A percentile compares a stretch with the other conserved stretches of the same genome.
Evolutionary conservation across 2,797 vertebrate genomes (phyloP).

Genomic region (Ambastaia sidthimunki): DNA sequence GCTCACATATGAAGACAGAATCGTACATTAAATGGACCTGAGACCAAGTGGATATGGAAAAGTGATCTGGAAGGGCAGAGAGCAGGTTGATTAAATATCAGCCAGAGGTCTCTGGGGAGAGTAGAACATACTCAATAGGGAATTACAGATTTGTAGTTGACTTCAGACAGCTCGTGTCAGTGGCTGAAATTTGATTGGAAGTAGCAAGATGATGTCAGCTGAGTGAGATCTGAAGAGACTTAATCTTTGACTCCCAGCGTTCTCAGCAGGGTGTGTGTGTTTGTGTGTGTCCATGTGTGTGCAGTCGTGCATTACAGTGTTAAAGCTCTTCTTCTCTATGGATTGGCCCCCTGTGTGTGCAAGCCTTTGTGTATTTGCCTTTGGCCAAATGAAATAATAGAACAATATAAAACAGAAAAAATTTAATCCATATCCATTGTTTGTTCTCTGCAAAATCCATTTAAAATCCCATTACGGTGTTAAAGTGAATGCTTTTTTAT

Average conservation of each 20-base stretch:
- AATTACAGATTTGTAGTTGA: slow-evolving; percentile 32
- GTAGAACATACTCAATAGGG: slow-evolving; percentile 20
- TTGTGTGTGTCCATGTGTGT: slow-evolving; percentile 7
- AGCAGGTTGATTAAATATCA: slow-evolving; percentile 13
- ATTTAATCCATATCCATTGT: slow-evolving; percentile 36
- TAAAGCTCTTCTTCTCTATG: not conserved
- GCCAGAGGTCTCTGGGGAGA: slow-evolving; percentile 13
- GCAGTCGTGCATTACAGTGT: not conserved
- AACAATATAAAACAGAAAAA: slow-evolving; percentile 22
- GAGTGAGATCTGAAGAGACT: slow-evolving; percentile 16
- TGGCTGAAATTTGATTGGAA: slow-evolving; percentile 26
- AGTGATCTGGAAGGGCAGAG: slow-evolving; percentile 5
- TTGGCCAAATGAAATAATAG: slow-evolving; percentile 36
- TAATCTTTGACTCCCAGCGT: slow-evolving; percentile 37
- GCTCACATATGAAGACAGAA: slow-evolving; percentile 47
- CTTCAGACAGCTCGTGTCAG: slow-evolving; percentile 19
- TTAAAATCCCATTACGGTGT: slow-evolving; percentile 31
- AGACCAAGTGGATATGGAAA: slow-evolving; percentile 12
- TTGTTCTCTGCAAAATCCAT: slow-evolving; percentile 38
- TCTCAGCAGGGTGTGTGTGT: slow-evolving; percentile 14
- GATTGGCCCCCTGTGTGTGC: slow-evolving; percentile 26
- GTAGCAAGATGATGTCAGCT: slow-evolving; percentile 14
- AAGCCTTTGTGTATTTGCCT: slow-evolving; percentile 21
- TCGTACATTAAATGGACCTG: slow-evolving; percentile 11
- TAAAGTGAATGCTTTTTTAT: slow-evolving; percentile 11